Percentiles rank a stretch among this genome's conserved stretches.
phyloP scores from a whole-genome alignment of 2,797 vertebrate species.

The Benthosema pterotum region DNA sequence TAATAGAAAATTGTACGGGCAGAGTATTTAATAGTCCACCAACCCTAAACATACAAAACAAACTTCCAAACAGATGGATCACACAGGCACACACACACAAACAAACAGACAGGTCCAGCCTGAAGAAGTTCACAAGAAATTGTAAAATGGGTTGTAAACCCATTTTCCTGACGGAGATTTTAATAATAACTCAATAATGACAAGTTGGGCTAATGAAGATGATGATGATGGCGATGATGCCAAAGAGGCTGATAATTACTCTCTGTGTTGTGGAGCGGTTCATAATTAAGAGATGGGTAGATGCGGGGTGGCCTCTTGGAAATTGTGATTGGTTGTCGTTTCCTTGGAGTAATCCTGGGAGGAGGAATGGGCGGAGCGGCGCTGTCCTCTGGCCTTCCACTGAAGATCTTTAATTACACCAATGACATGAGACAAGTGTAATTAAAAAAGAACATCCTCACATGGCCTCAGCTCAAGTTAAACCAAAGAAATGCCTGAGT shows the following conservation, averaged over 20 bases:
- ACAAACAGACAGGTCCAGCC: neutral
- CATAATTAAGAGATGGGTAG: constrained; percentile 77
- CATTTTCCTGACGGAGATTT: neutral
- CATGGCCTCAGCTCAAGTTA: neutral
- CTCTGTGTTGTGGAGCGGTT: constrained; percentile 73
- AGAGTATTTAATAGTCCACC: neutral
- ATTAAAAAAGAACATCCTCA: neutral
- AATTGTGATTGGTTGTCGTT: constrained; percentile 96
- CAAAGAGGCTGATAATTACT: constrained; percentile 80
- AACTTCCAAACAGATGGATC: too few species aligned
- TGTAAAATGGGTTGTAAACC: too few species aligned
- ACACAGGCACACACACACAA: too few species aligned
- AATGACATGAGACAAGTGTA: constrained; percentile 16
- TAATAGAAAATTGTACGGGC: neutral
- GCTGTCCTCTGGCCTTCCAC: constrained; percentile 87
- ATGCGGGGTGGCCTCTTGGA: constrained; percentile 91
- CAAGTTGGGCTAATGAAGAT: constrained; percentile 37
- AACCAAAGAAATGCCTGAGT: neutral
- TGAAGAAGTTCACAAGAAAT: too few species aligned
- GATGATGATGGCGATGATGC: constrained; percentile 52
- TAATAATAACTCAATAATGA: constrained; percentile 22
- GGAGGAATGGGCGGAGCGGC: constrained; percentile 87
- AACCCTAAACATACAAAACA: neutral
- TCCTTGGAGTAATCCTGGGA: constrained; percentile 88
- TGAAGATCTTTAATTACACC: constrained; percentile 86